Conservation (phyloP, 2,113 vertebrate genomes). For the Willisornis vidua region DNA sequence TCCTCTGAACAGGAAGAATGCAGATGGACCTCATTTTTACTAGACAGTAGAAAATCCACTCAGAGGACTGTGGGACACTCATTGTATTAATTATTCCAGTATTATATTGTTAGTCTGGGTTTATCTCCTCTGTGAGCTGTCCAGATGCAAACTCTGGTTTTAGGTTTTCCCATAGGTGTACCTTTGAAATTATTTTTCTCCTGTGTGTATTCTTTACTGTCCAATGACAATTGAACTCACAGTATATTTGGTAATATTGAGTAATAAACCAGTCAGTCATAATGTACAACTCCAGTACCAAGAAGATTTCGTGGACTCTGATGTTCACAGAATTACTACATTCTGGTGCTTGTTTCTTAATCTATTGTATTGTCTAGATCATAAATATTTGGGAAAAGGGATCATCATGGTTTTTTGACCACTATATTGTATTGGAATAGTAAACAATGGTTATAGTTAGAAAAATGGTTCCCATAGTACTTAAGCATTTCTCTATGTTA, state of each 20-base stretch:
- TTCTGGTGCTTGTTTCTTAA: neutral
- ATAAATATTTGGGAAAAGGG: neutral
- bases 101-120: neutral
- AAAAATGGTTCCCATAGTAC: neutral
- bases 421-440: neutral
- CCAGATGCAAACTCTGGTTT: neutral
- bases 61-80: neutral
- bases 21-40: neutral
- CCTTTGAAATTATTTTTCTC: neutral
- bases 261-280: neutral
- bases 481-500: neutral
- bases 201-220: neutral
- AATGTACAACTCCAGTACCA: neutral
- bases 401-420: neutral
- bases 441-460: neutral
- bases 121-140: neutral
- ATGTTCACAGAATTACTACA: neutral
- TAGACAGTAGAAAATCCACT: neutral
- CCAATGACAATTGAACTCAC: neutral
- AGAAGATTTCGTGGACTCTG: neutral
- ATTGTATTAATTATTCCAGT: neutral
- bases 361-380: neutral
- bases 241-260: neutral
- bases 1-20: neutral
- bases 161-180: neutral